Conservation (phyloP, 2,113 vertebrate species). For the Channa maculata region DNA sequence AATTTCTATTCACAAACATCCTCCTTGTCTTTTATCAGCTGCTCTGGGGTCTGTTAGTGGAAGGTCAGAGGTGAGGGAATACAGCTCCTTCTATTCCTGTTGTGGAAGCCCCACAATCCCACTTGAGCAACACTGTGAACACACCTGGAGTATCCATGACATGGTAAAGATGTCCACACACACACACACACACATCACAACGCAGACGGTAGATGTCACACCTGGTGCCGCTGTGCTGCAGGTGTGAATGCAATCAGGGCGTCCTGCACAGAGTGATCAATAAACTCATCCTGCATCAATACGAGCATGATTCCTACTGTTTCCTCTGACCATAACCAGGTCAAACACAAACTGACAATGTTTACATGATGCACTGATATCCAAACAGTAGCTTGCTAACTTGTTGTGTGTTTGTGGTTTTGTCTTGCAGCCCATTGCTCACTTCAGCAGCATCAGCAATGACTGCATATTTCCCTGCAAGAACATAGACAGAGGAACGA, state of each 20-base stretch:
- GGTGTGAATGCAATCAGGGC: too few relatives aligned
- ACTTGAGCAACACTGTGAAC: background rate
- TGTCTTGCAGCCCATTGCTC: conserved; percentile 47
- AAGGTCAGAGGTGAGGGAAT: background rate
- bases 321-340: too few relatives aligned
- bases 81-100: rapidly evolving
- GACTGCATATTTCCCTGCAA: conserved; percentile 46
- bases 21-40: background rate
- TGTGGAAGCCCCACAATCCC: rapidly evolving
- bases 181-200: background rate
- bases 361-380: too few relatives aligned
- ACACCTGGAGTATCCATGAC: background rate
- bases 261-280: too few relatives aligned
- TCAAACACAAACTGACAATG: too few relatives aligned
- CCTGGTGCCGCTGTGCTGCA: too few relatives aligned
- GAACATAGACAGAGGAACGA: background rate
- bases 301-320: too few relatives aligned
- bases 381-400: too few relatives aligned
- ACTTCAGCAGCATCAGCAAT: rapidly evolving
- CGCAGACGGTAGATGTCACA: too few relatives aligned
- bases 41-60: rapidly evolving
- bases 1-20: too few relatives aligned
- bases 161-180: conserved; percentile 2
- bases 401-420: too few relatives aligned
- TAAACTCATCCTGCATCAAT: too few relatives aligned